Base-by-base conservation (phyloP, 2,888 invertebrate species). In the Spialia ferax region DNA sequence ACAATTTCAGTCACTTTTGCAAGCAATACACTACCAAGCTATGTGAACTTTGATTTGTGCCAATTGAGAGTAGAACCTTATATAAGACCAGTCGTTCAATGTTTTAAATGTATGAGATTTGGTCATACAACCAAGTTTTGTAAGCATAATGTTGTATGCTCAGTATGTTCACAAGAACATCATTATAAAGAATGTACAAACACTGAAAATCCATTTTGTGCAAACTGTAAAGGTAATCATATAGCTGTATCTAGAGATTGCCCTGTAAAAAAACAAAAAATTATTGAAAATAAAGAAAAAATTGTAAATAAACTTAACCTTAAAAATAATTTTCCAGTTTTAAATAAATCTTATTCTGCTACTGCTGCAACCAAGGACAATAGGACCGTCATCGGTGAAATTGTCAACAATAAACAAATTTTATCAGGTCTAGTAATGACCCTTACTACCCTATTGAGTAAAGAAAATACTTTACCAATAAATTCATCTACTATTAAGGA, bases 231-330 rank as follows among this genome's bases (percentile, higher is more conserved):
- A 3, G 45, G 45, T 18, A 45, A 45, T 18, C 18, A 45, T 18
- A 45, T 45, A 5, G 38, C 38, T 6, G 38, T 42, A 42, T 42
- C 38, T 6, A 5, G 38, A n/a, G 38, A 42, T n/a, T 42, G 38
- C 13, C 38, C 38, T 42, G 38, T 42, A 42, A 42, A 42, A n/a
- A 42, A 42, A n/a, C 38, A 42, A 42, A 42, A 42, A 42, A 42
- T 42, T n/a, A 42, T n/a, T 15, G 38, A 42, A 42, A 42, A 42
- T 42, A 42, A n/a, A 42, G 38, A 42, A 15, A 42, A 42, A 42
- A n/a, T 42, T 42, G 38, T 42, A 42, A 45, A 45, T 45, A 45
- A 18, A 13, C 8, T 42, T 15, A 42, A 15, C n/a, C 3, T 42
- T 42, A 42, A 42, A 42, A 42, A 42, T 42, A 42, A 42, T 15